Evolutionary conservation across 2,888 invertebrate species (phyloP).

Genomic region (Tipula lateralis): DNA sequence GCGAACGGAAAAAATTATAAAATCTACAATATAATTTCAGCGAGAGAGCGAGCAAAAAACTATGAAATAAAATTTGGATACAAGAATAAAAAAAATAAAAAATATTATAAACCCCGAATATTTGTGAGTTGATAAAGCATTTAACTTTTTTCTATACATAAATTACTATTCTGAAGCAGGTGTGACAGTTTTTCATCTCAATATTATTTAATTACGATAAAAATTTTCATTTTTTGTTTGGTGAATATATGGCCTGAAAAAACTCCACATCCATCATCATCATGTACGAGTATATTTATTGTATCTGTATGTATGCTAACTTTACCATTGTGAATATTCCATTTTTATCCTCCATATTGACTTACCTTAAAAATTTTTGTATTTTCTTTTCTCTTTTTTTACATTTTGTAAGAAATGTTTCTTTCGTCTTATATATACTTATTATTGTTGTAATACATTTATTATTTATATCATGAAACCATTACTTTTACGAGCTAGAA

Average conservation of each 20-base stretch:
- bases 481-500: background rate
- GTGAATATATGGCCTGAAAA: background rate
- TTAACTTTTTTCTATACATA: background rate
- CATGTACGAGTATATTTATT: background rate
- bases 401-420: background rate
- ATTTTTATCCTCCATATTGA: slow-evolving; percentile 12
- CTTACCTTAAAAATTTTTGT: background rate
- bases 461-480: background rate
- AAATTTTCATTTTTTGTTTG: background rate
- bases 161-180: background rate
- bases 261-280: background rate
- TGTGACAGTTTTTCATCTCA: background rate
- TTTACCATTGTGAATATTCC: background rate
- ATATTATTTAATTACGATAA: background rate
- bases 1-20: background rate
- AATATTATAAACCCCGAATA: background rate
- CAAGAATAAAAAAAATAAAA: background rate
- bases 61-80: background rate
- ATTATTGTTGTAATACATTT: background rate
- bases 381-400: background rate
- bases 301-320: background rate
- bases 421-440: background rate
- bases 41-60: background rate
- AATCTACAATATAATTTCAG: background rate
- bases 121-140: background rate